Base-by-base conservation (phyloP, 2,888 invertebrate species). In the Nemotelus nigrinus region DNA sequence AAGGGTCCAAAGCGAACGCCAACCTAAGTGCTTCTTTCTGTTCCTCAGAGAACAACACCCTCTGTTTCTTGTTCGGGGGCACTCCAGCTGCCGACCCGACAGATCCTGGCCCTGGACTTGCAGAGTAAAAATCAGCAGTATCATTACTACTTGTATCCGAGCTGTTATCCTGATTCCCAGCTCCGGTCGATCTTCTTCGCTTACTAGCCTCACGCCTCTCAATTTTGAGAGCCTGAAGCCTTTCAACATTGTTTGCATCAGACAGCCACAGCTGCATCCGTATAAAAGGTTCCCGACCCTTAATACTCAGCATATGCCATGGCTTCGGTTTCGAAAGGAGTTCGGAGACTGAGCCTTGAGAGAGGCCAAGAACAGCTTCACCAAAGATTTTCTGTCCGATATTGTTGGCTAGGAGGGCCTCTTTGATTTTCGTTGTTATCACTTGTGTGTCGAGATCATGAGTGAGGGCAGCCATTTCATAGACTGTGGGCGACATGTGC, bases 301-400 rank as follows among this genome's bases (percentile, higher is more conserved):
- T 98, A 85, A 98, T 97, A 85, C 97, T 98, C 76, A 99, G 90
- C 97, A 98, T 97, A 85, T 97, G 97, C 98, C 99, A 99, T 0
- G 98, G 98, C 84, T 99, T 99, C 3, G 99, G 99, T 86, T 98
- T 98, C 79, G 98, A 97, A 5, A 99, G 90, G 80, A 99, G 89
- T 87, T 99, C 99, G 84, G 97, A 98, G 8, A 98, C 98, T 2
- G 98, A 97, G 8, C 97, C 98, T 88, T 99, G 98, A 0, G 97
- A 97, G 47, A 99, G 89, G 0, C 98, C 98, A 10, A 99, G 89
- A 3, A 99, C 98, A 0, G 97, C 97, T 88, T 99, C 99, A 7
- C 99, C 99, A 84, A 99, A 99, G 80, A 97, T 96, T 90, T 98
- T 98, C 88, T 99, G 99, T 2, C 98, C 98, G 82, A 99, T 97